A percentile compares a stretch with the other conserved stretches of the same genome.
These are phyloP conservation scores for Oophaga pumilio DNA, from an alignment of 2,113 vertebrate genomes.

Conservation along the genomic window DNA sequence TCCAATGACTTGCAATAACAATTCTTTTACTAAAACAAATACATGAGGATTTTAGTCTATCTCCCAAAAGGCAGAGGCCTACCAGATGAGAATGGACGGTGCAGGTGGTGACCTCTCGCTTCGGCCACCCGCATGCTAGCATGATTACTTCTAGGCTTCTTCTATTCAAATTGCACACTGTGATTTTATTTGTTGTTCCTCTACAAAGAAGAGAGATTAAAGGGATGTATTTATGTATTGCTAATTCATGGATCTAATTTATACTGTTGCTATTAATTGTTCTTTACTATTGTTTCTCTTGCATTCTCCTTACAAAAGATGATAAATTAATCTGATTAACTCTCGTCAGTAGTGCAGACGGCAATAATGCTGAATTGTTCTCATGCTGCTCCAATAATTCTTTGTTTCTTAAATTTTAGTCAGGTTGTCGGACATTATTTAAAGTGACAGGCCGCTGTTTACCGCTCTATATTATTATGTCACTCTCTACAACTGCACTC, in stretches of 20 bases:
- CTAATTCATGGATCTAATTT: neutral
- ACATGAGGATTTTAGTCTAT: constrained; percentile 13
- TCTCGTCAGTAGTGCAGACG: neutral
- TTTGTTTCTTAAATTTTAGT: neutral
- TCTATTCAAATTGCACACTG: no score
- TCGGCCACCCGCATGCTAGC: neutral
- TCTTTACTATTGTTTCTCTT: neutral
- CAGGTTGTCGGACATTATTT: constrained; percentile 26
- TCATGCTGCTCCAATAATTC: neutral
- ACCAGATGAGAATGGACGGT: neutral
- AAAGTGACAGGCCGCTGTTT: constrained; percentile 37
- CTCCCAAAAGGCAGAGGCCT: constrained; percentile 27
- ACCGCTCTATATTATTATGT: constrained; percentile 43
- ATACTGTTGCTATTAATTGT: no score
- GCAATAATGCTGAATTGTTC: neutral
- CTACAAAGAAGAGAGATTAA: no score
- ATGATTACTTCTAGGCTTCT: neutral
- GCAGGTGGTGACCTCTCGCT: neutral
- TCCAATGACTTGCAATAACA: constrained; percentile 33
- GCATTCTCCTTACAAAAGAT: neutral
- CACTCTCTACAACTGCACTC: constrained; percentile 25
- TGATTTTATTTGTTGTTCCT: no score
- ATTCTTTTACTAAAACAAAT: constrained; percentile 37
- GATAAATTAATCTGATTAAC: neutral
- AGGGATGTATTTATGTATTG: neutral